Evolutionary conservation across 2,797 vertebrate species (phyloP).

Genomic region (Acanthiza pusilla): DNA sequence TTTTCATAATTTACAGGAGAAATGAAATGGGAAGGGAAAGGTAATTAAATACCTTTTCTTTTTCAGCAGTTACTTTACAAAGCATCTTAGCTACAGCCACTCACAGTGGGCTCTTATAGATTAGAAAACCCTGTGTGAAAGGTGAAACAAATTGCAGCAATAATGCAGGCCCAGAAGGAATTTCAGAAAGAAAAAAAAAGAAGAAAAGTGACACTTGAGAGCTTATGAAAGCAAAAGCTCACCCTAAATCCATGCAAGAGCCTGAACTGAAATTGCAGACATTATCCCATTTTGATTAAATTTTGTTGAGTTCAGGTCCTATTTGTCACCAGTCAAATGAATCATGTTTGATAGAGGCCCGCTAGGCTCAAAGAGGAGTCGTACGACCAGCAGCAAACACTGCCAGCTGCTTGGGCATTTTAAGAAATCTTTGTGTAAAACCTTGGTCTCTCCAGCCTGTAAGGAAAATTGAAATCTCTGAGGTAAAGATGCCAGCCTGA

Average conservation of each 20-base stretch:
- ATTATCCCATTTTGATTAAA: conserved; percentile 40
- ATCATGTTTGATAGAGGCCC: background rate
- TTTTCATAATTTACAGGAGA: background rate
- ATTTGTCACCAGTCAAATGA: conserved; percentile 38
- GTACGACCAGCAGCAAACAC: background rate
- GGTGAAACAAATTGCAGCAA: conserved; percentile 17
- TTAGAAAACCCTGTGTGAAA: background rate
- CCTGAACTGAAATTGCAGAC: conserved; percentile 10
- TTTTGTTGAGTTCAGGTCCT: conserved; percentile 5
- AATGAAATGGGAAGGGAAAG: background rate
- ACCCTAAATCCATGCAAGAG: background rate
- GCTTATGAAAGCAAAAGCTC: background rate
- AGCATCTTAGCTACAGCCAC: background rate
- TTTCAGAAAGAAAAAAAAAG: background rate
- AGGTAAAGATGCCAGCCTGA: background rate
- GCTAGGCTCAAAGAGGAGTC: background rate
- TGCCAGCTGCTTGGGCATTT: background rate
- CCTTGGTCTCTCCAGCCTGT: background rate
- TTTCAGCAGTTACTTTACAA: background rate
- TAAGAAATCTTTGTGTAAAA: background rate
- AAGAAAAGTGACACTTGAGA: background rate
- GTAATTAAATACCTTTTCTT: conserved; percentile 2
- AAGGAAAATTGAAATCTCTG: background rate
- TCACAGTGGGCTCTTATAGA: background rate
- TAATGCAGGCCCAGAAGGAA: background rate